Base-by-base conservation (phyloP, 2,113 vertebrate species). In the Apaloderma vittatum region DNA sequence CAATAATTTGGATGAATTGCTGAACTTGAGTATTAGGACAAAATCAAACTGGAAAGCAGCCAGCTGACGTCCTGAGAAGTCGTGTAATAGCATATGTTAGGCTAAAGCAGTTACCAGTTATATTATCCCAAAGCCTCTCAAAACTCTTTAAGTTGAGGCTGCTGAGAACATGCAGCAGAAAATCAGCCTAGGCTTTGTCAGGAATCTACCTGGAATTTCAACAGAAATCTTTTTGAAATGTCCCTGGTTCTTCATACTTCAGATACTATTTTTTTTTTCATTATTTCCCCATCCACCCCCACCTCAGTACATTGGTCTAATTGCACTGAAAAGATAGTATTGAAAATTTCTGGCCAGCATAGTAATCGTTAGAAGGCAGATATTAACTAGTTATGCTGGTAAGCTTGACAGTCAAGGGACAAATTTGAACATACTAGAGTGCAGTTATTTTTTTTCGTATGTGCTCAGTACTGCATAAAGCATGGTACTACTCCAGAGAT, bases 401-500 rank as follows among this genome's bases (percentile, higher is more conserved):
- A 88, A 70, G 6, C 5, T 5, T 58, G 23, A 40, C 48, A 51
- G 18, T 45, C 8, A 10, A 79, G 6, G 32, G 11, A 70, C 29
- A 80, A 66, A 57, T 52, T 9, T 61, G 67, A 70, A 52, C 16
- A 52, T 0, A 1, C 43, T 19, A 26, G 15, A 76, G 29, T n/a
- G 12, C 4, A 49, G 11, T 51, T 30, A n/a, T 15, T 20, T 45
- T 76, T 74, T 11, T 74, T 95, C 49, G 20, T 66, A 13, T 15
- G 5, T 26, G 19, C 36, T 90, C 16, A 45, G 1, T 43, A 37
- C 20, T 0, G 0, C 0, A 0, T 82, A 65, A 75, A 51, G 13
- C 15, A 40, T 23, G 2, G 6, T 62, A 73, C 61, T 77, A 22
- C 29, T 85, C 21, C 29, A 72, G 45, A 83, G 43, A 32, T 27